Evolutionary conservation across 2,888 invertebrate species (phyloP).

Genomic region (Isoperla grammatica): DNA sequence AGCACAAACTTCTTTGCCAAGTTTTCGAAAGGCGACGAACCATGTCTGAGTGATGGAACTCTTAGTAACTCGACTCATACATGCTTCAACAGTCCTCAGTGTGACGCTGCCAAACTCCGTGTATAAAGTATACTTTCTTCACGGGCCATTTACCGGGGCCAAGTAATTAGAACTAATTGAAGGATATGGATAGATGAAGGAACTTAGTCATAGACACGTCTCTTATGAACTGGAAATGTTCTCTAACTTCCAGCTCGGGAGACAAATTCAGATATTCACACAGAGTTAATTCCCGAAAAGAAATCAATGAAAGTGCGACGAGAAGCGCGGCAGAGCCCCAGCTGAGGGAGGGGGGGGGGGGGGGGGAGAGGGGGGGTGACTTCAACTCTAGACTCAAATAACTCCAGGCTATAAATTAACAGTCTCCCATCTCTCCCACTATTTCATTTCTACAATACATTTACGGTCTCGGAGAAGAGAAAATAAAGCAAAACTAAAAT

Average conservation of each 20-base stretch:
- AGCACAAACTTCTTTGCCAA: conserved; percentile 12
- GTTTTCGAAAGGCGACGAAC: conserved; percentile 24
- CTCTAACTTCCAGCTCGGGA: background rate
- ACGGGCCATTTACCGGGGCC: conserved; percentile 13
- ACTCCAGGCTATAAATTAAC: background rate
- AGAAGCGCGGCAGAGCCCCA: background rate
- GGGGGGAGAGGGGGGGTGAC: no score
- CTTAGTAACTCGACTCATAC: conserved; percentile 18
- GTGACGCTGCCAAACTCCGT: conserved; percentile 1
- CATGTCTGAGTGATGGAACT: conserved; percentile 23
- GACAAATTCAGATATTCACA: no score
- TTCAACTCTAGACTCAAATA: background rate
- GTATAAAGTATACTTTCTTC: conserved; percentile 4
- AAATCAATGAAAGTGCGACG: background rate
- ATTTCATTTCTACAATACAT: conserved; percentile 9
- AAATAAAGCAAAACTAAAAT: background rate
- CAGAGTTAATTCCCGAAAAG: background rate
- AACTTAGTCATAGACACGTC: conserved; percentile 6
- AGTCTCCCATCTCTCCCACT: background rate
- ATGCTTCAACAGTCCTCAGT: conserved; percentile 17
- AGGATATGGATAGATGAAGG: conserved; percentile 15
- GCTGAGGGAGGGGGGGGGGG: no score
- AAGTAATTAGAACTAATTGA: conserved; percentile 18
- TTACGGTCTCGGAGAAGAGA: background rate
- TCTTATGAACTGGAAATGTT: conserved; percentile 19